These are phyloP conservation scores for Parauchenoglanis punctatus DNA, from an alignment of 2,797 vertebrate species.

Conservation along the genomic window DNA sequence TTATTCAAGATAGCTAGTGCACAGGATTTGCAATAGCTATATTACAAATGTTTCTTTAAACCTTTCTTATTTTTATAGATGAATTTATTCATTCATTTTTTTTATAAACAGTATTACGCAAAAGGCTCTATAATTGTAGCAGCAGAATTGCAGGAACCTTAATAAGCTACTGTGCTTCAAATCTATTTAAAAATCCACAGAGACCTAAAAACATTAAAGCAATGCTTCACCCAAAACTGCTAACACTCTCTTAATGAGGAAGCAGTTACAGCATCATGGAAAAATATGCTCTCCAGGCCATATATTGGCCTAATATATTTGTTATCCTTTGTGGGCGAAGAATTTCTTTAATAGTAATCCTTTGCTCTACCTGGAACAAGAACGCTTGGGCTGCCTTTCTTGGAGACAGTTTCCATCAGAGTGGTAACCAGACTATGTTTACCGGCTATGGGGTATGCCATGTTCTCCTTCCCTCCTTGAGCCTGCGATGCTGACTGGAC, in stretches of 20 bases:
- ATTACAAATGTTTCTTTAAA: background rate
- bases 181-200: background rate
- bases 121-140: background rate
- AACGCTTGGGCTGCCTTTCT: conserved; percentile 79
- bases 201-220: background rate
- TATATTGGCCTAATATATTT: too few relatives aligned
- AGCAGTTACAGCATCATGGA: conserved; percentile 1
- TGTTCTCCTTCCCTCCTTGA: conserved; percentile 77
- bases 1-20: background rate
- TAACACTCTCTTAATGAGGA: background rate
- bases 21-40: background rate
- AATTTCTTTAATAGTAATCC: conserved; percentile 35
- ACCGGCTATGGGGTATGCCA: conserved; percentile 64
- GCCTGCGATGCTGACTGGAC: conserved; percentile 47
- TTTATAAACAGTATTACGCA: background rate
- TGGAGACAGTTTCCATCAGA: conserved; percentile 78
- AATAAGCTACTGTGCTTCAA: background rate
- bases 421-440: conserved; percentile 76
- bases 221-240: conserved; percentile 22
- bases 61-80: background rate
- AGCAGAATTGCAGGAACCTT: background rate
- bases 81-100: background rate
- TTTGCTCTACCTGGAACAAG: conserved; percentile 85
- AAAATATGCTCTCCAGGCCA: background rate
- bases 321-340: background rate